phyloP scores from a whole-genome alignment of 2,888 invertebrate genomes.

The Lochmaea crataegi region DNA sequence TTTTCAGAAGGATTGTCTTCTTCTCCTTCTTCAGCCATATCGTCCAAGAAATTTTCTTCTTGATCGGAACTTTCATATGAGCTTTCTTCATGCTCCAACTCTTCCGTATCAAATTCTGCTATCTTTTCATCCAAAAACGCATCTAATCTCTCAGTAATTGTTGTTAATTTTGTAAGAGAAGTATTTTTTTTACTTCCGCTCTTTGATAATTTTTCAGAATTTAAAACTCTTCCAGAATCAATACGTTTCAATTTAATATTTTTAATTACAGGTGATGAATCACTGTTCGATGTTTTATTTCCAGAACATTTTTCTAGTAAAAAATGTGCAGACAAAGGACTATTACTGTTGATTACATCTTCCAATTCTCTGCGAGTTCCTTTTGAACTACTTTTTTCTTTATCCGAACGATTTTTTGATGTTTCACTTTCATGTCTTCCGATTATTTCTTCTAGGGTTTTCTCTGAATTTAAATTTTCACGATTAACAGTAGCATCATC shows the following conservation, averaged over 20 bases:
- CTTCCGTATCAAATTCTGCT: no score
- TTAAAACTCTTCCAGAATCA: conserved; percentile 15
- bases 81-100: no score
- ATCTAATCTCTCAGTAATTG: conserved; percentile 37
- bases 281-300: background rate
- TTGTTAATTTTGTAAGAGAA: background rate
- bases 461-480: background rate
- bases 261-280: background rate
- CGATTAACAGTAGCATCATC: background rate
- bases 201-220: background rate
- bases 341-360: background rate
- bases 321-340: background rate
- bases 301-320: background rate
- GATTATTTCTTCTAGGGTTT: conserved; percentile 10
- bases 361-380: background rate
- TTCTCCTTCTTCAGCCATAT: no score
- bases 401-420: background rate
- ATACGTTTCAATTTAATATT: background rate
- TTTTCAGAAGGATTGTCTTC: no score
- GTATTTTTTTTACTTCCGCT: background rate
- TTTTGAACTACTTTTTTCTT: background rate
- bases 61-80: no score
- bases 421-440: background rate
- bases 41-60: no score
- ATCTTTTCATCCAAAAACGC: no score